A percentile compares a stretch with the other conserved stretches of the same genome.
phyloP scores from a whole-genome alignment of 2,797 vertebrate genomes.

The Erethizon dorsatum region DNA sequence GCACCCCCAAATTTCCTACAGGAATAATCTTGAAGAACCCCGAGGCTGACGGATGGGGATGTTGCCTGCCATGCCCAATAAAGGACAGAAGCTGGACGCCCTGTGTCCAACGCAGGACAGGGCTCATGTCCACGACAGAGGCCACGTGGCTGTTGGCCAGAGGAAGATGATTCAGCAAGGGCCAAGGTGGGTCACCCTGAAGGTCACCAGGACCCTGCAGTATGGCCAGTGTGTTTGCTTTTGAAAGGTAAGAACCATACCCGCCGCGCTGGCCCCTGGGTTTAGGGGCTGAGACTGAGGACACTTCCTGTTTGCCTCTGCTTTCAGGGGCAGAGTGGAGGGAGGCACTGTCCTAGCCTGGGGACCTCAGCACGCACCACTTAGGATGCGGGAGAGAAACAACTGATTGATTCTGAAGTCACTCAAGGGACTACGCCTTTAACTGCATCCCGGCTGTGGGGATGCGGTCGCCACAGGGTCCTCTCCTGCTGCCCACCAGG shows the following conservation, averaged over 20 bases:
- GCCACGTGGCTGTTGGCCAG: accelerated
- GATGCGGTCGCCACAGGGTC: accelerated
- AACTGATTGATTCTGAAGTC: neutral
- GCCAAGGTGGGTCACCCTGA: accelerated
- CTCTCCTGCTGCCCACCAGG: too few species aligned
- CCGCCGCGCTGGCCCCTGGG: neutral
- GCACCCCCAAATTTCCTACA: neutral
- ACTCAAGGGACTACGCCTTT: accelerated
- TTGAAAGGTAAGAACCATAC: neutral
- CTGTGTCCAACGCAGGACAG: accelerated
- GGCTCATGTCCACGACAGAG: accelerated
- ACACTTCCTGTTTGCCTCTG: too few species aligned
- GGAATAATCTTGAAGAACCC: neutral
- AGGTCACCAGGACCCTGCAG: accelerated
- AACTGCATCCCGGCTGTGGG: accelerated
- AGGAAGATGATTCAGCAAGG: accelerated
- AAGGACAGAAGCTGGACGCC: accelerated
- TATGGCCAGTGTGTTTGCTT: accelerated
- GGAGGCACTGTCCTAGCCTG: accelerated
- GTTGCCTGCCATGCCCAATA: accelerated
- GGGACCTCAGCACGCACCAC: accelerated
- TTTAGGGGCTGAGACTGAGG: accelerated
- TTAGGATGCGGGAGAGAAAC: neutral
- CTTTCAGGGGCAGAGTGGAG: accelerated
- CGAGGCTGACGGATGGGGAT: accelerated